phyloP scores from a whole-genome alignment of 1,140 invertebrate species.

The Sycobia sp. region DNA sequence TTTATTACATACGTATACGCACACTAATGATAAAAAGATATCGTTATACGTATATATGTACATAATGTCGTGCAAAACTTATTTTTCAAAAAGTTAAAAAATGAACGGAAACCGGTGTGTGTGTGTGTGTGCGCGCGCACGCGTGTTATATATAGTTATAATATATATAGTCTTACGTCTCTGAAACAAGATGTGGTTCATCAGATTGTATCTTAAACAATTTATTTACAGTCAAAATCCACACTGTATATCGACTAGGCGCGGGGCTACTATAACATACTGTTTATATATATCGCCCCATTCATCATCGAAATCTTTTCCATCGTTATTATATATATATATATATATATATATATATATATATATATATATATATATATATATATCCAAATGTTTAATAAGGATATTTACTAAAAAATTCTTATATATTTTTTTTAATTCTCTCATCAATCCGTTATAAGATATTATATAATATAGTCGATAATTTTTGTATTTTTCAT shows the following conservation, averaged over 20 bases:
- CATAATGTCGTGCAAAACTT: too few species aligned
- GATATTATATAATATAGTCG: constrained; percentile 20
- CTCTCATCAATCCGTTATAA: constrained; percentile 3
- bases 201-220: constrained; percentile 38
- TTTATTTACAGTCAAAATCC: constrained; percentile 45
- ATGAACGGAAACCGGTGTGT: too few species aligned
- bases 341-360: constrained; percentile 23
- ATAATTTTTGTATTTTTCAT: constrained; percentile 36
- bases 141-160: too few species aligned
- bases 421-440: constrained; percentile 2
- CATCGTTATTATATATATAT: constrained; percentile 19
- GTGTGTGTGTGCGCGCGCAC: too few species aligned
- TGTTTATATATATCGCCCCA: constrained; percentile 29
- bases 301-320: constrained; percentile 34
- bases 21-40: too few species aligned
- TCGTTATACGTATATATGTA: too few species aligned
- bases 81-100: too few species aligned
- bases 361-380: constrained; percentile 17
- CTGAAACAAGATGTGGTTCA: constrained; percentile 33
- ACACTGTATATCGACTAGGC: constrained; percentile 33
- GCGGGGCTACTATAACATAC: too few species aligned
- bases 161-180: constrained; percentile 40
- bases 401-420: not conserved
- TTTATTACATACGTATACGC: too few species aligned
- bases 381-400: not conserved